phyloP scores from a whole-genome alignment of 2,888 invertebrate species.

The Xestia c-nigrum region DNA sequence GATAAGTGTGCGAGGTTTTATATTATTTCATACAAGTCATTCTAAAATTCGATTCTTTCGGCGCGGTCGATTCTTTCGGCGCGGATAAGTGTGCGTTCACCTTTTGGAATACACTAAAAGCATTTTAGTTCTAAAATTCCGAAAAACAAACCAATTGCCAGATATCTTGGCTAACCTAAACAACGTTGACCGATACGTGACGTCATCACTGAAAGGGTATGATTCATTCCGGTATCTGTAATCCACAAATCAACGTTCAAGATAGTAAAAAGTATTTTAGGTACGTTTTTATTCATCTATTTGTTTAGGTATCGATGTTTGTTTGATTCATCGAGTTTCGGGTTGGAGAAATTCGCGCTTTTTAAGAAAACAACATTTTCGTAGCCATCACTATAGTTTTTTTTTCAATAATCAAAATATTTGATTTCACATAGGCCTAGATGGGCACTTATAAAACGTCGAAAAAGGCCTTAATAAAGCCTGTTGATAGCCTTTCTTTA shows the following conservation, averaged over 20 bases:
- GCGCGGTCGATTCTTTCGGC: too few species aligned
- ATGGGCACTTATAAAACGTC: too few species aligned
- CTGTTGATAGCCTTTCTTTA: neutral
- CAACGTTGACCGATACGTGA: constrained; percentile 19
- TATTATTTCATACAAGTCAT: too few species aligned
- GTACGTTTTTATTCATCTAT: constrained; percentile 11
- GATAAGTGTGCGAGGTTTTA: too few species aligned
- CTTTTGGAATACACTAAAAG: neutral
- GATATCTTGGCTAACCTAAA: constrained; percentile 20
- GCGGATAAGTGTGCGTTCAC: too few species aligned
- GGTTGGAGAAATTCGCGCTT: neutral
- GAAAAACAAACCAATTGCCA: neutral
- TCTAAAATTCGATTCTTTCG: too few species aligned
- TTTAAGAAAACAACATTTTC: neutral
- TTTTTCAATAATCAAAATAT: too few species aligned
- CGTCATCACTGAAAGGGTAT: constrained; percentile 30
- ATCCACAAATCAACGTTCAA: constrained; percentile 31
- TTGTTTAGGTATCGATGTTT: constrained; percentile 16
- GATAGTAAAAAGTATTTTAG: constrained; percentile 43
- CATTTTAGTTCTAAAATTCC: neutral
- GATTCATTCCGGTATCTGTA: constrained; percentile 42
- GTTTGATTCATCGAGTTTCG: constrained; percentile 14
- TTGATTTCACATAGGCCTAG: too few species aligned
- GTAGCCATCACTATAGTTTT: neutral
- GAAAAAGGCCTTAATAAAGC: too few species aligned